Percentiles rank a stretch among this genome's conserved stretches.
These are phyloP conservation scores for Calameuta pallipes DNA, from an alignment of 2,888 invertebrate species.

Conservation along the genomic window DNA sequence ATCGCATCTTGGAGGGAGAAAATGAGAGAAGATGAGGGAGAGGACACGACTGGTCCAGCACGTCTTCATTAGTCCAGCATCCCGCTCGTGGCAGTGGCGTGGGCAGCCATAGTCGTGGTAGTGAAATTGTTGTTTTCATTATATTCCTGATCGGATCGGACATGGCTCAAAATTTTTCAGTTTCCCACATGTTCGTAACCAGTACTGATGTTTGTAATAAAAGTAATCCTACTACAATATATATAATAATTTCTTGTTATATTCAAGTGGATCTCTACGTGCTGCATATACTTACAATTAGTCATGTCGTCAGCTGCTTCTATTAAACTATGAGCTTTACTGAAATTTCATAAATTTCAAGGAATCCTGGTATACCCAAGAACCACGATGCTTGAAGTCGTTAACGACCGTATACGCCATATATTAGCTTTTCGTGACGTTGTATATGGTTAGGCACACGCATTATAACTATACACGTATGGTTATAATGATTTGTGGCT, in stretches of 20 bases:
- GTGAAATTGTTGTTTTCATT: not conserved
- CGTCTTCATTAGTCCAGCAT: constrained; percentile 47
- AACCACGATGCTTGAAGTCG: not conserved
- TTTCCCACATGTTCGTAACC: not conserved
- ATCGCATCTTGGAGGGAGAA: constrained; percentile 2
- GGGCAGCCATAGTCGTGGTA: constrained; percentile 32
- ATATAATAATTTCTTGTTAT: not conserved
- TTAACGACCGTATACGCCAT: not conserved
- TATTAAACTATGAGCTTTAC: not conserved
- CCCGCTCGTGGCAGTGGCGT: constrained; percentile 40
- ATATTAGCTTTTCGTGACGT: not conserved
- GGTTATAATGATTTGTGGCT: constrained; percentile 34
- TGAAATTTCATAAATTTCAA: not conserved
- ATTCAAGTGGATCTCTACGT: not conserved
- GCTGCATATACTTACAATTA: not conserved
- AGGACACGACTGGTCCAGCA: constrained; percentile 38
- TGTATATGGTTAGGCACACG: constrained; percentile 10
- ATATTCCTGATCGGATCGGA: not conserved
- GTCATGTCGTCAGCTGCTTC: not conserved
- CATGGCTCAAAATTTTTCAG: not conserved
- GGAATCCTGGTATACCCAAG: not conserved
- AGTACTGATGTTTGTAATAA: not conserved
- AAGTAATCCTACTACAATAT: not conserved
- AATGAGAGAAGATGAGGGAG: constrained; percentile 20
- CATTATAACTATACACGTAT: constrained; percentile 29